phyloP scores from a whole-genome alignment of 2,797 vertebrate species.

The Anomalospiza imberbis region DNA sequence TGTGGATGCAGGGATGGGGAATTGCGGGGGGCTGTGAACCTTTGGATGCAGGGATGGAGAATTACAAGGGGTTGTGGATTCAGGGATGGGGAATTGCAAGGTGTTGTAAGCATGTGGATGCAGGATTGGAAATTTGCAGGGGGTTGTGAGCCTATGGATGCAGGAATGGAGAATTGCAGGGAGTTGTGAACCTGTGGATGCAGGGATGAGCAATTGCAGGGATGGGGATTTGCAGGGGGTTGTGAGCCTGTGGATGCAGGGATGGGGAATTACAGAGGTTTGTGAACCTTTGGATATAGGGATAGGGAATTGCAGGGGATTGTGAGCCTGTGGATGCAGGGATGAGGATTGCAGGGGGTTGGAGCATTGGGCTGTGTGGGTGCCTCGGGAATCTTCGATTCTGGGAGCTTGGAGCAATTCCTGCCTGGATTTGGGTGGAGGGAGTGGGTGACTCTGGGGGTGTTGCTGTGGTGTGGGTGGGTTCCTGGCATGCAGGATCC shows the following conservation, averaged over 20 bases:
- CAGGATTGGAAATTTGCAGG: background rate
- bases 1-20: background rate
- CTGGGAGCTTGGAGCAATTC: background rate
- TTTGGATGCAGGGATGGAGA: background rate
- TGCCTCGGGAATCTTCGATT: background rate
- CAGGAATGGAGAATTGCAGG: background rate
- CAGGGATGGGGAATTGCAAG: background rate
- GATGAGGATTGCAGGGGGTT: background rate
- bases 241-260: fast-evolving
- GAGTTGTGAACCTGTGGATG: fast-evolving
- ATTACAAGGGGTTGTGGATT: background rate
- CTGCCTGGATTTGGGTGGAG: background rate
- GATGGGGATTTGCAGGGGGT: background rate
- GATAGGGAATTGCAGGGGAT: background rate
- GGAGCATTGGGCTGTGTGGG: background rate
- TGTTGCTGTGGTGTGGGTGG: background rate
- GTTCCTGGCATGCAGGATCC: background rate
- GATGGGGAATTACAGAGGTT: background rate
- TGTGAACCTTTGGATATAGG: background rate
- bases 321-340: fast-evolving
- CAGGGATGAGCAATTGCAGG: background rate
- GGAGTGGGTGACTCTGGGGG: background rate
- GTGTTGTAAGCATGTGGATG: background rate
- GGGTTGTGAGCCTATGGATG: fast-evolving
- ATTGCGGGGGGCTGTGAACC: fast-evolving